phyloP scores from a whole-genome alignment of 2,797 vertebrate genomes.

The Bradypodion ventrale region DNA sequence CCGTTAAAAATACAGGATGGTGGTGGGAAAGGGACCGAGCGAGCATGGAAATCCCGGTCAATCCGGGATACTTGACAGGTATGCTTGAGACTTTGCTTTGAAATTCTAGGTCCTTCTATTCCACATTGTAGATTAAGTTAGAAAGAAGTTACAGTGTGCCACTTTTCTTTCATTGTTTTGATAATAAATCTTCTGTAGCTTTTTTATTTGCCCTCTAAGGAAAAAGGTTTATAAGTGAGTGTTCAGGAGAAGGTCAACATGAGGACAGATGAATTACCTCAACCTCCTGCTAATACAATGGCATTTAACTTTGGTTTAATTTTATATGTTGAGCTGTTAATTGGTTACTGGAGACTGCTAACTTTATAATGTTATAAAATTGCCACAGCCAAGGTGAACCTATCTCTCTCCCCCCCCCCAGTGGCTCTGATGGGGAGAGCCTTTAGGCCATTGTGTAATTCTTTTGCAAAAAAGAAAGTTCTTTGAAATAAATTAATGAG shows the following conservation, averaged over 20 bases:
- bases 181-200: conserved; percentile 27
- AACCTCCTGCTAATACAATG: conserved; percentile 52
- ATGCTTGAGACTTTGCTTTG: background rate
- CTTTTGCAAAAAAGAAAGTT: conserved; percentile 19
- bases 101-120: background rate
- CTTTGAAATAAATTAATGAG: background rate
- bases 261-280: conserved; percentile 26
- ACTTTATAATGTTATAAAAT: conserved; percentile 74
- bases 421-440: conserved; percentile 19
- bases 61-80: no score
- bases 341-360: conserved; percentile 69
- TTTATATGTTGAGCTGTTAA: conserved; percentile 68
- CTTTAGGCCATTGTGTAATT: background rate
- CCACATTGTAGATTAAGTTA: background rate
- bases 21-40: no score
- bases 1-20: no score
- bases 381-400: conserved; percentile 43
- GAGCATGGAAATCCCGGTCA: no score
- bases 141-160: background rate
- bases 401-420: conserved; percentile 29
- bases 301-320: conserved; percentile 56
- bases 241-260: conserved; percentile 1
- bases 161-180: background rate
- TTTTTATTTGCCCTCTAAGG: background rate
- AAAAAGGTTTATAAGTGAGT: fast-evolving